phyloP scores from a whole-genome alignment of 1,140 invertebrate species.

The Halesus radiatus region DNA sequence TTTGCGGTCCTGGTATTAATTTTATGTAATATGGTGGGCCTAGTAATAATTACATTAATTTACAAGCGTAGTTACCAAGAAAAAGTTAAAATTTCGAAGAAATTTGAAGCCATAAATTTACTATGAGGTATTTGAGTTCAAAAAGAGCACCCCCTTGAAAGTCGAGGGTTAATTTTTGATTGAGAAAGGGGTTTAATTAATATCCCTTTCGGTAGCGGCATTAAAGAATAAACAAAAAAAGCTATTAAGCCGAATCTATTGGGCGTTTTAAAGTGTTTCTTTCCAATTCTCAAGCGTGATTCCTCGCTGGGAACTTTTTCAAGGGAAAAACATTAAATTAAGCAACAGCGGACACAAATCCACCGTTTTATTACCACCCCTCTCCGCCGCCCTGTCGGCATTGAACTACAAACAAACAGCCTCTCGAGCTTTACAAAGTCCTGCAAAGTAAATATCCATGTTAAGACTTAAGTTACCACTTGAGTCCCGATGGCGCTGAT shows the following conservation, averaged over 20 bases:
- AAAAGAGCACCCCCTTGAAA: too few relatives aligned
- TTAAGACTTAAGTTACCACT: conserved; percentile 55
- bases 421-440: conserved; percentile 48
- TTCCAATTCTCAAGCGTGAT: conserved; percentile 30
- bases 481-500: conserved; percentile 47
- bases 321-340: conserved; percentile 45
- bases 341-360: conserved; percentile 26
- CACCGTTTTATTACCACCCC: conserved; percentile 33
- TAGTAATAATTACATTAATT: too few relatives aligned
- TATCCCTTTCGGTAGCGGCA: neutral
- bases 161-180: too few relatives aligned
- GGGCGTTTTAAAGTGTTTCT: conserved; percentile 2
- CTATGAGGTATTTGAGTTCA: too few relatives aligned
- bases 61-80: too few relatives aligned
- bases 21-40: too few relatives aligned
- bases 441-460: conserved; percentile 58
- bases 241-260: conserved; percentile 19
- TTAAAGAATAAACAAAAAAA: conserved; percentile 26
- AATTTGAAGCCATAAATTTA: too few relatives aligned
- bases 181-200: conserved; percentile 10
- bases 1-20: too few relatives aligned
- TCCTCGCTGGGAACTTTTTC: conserved; percentile 21
- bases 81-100: too few relatives aligned
- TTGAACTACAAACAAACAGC: conserved; percentile 46
- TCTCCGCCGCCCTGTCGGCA: conserved; percentile 18